Evolutionary conservation across 2,113 vertebrate species (phyloP).

Genomic region (Aleadryas rufinucha): DNA sequence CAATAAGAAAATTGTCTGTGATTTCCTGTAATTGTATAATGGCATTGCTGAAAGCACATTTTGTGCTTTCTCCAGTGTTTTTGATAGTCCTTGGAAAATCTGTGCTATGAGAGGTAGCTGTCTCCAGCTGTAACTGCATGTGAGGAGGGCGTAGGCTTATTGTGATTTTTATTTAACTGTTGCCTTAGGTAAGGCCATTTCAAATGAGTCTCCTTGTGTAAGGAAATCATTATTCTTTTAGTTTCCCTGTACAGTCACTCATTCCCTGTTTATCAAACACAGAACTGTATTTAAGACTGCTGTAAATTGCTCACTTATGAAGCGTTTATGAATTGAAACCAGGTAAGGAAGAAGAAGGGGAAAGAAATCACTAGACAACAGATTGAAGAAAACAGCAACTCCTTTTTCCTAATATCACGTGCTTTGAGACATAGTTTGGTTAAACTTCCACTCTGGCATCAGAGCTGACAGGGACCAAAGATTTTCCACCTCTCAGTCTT

Average conservation of each 20-base stretch:
- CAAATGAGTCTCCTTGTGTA: background rate
- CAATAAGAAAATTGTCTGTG: background rate
- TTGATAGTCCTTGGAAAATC: background rate
- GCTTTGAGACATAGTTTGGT: background rate
- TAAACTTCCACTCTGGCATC: background rate
- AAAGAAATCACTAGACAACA: background rate
- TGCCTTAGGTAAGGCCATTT: background rate
- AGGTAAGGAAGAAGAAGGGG: background rate
- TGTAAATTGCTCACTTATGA: background rate
- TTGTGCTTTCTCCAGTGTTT: background rate
- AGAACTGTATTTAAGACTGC: background rate
- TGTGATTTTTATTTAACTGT: background rate
- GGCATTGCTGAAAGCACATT: background rate
- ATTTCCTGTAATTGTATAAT: background rate
- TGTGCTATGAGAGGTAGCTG: background rate
- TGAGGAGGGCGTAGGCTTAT: background rate
- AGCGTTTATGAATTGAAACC: background rate
- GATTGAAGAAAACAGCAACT: background rate
- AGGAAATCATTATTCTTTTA: background rate
- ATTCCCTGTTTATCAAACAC: background rate
- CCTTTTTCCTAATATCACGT: background rate
- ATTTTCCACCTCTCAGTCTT: background rate
- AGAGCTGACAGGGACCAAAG: background rate
- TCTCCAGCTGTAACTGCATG: background rate
- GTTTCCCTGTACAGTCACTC: background rate